Conservation (phyloP, 1,140 invertebrate species). For the Lerema accius region DNA sequence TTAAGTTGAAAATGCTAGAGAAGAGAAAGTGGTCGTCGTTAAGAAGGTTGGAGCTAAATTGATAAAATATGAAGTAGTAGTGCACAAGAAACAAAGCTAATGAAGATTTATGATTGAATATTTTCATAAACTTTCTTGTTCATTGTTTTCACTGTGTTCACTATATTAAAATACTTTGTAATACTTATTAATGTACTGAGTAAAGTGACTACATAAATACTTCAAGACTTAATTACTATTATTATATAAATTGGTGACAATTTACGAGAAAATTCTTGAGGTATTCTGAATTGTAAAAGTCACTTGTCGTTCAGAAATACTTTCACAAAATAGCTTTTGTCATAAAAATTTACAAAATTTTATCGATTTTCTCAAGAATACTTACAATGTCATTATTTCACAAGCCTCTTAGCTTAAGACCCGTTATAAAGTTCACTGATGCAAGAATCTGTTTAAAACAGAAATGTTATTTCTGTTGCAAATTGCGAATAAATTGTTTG, state of each 20-base stretch:
- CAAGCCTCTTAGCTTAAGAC: constrained; percentile 12
- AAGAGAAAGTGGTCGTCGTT: constrained; percentile 5
- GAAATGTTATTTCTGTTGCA: constrained; percentile 47
- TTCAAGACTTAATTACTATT: too few species aligned
- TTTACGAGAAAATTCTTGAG: too few species aligned
- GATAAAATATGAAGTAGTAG: constrained; percentile 45
- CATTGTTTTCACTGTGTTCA: constrained; percentile 7
- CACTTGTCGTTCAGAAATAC: too few species aligned
- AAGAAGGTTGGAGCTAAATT: constrained; percentile 41
- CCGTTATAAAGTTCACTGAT: constrained; percentile 41
- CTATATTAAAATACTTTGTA: constrained; percentile 14
- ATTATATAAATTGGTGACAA: neutral
- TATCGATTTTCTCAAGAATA: neutral
- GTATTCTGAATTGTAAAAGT: too few species aligned
- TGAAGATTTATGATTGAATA: constrained; percentile 48
- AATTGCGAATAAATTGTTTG: constrained; percentile 63
- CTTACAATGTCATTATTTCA: neutral
- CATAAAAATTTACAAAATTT: neutral
- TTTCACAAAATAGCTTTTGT: too few species aligned
- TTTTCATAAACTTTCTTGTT: constrained; percentile 24
- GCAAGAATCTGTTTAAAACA: constrained; percentile 38
- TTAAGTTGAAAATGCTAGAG: constrained; percentile 32
- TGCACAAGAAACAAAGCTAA: constrained; percentile 51
- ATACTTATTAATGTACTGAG: neutral
- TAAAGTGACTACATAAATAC: too few species aligned